These are phyloP conservation scores for Lordiphosa fenestrarum DNA, from an alignment of 2,888 invertebrate species.

Conservation along the genomic window DNA sequence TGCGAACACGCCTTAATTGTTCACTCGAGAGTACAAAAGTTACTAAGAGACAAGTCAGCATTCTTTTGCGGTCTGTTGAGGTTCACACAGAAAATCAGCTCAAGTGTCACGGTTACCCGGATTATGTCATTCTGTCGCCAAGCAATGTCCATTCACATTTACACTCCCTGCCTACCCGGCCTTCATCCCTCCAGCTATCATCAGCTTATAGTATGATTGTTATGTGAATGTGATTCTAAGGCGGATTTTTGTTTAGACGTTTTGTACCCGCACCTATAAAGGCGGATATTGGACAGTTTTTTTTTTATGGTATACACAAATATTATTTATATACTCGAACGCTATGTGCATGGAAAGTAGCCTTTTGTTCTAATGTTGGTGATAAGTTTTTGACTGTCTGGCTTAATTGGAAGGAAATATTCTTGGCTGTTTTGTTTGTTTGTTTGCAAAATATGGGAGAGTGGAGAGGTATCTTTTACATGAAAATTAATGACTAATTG, in stretches of 20 bases:
- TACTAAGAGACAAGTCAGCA: conserved; percentile 21
- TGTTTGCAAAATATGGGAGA: not conserved
- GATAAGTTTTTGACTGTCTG: conserved; percentile 20
- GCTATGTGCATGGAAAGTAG: conserved; percentile 10
- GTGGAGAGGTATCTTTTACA: conserved; percentile 15
- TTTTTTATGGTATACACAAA: not conserved
- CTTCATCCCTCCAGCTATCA: conserved; percentile 26
- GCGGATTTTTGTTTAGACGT: conserved; percentile 40
- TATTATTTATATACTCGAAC: conserved; percentile 2
- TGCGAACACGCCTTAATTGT: conserved; percentile 17
- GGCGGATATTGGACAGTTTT: not conserved
- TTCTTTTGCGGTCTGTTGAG: conserved; percentile 47
- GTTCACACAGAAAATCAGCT: conserved; percentile 52
- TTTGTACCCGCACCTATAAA: conserved; percentile 25
- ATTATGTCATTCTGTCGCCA: conserved; percentile 58
- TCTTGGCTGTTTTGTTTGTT: conserved; percentile 9
- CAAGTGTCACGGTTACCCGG: conserved; percentile 55
- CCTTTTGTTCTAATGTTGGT: conserved; percentile 12
- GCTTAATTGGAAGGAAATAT: not conserved
- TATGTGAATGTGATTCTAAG: conserved; percentile 53
- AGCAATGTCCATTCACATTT: conserved; percentile 19
- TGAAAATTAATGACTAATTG: not conserved
- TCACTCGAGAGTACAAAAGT: conserved; percentile 4
- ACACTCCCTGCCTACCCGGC: conserved; percentile 2
- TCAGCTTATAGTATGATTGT: conserved; percentile 34